Base-by-base conservation (phyloP, 1,140 invertebrate genomes). In the Anastrepha ludens region DNA sequence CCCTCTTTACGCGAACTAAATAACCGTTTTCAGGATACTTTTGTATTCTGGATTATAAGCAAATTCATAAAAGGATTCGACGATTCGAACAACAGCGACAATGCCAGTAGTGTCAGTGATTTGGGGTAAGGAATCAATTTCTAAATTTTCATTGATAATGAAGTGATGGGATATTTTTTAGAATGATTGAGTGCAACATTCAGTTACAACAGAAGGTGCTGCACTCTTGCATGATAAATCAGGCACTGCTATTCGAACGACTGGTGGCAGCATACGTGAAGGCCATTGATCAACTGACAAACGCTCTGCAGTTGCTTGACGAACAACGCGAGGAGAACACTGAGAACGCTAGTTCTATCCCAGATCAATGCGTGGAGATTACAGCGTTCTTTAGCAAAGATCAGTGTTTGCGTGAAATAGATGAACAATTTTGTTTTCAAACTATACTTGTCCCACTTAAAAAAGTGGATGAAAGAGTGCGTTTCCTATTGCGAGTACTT, bases 41-140 rank as follows among this genome's bases (percentile, higher is more conserved):
- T 92, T 55, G 88, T 92, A 0, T 55, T 91, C 4, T 92, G 91
- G 91, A 88, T 92, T 2, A 74, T 92, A 0, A 92, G 92, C 44
- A 92, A 92, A 41, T 88, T 92, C 11, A 85, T 90, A 9, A 90
- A 89, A 17, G 90, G 87, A 29, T 78, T 81, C 15, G n/a, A 47
- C 20, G 47, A 58, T 3, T 8, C 47, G 6, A 81, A 55, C 17
- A 50, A 1, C 17, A 55, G 9, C 2, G n/a, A 5, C 17, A 55
- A 55, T 11, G 8, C 1, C 15, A 81, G 29, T 50, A 81, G 20
- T 55, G 50, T 81, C 9, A 20, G 47, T 20, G 29, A 9, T 4
- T 44, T 55, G 8, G 74, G 47, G 74, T 81, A 55, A 81, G 74
- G 2, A 20, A 0, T 2, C 17, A 8, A 11, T 55, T 11, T 55